These are phyloP conservation scores for Dipodomys spectabilis DNA, from an alignment of 2,113 vertebrate species.

Conservation along the genomic window DNA sequence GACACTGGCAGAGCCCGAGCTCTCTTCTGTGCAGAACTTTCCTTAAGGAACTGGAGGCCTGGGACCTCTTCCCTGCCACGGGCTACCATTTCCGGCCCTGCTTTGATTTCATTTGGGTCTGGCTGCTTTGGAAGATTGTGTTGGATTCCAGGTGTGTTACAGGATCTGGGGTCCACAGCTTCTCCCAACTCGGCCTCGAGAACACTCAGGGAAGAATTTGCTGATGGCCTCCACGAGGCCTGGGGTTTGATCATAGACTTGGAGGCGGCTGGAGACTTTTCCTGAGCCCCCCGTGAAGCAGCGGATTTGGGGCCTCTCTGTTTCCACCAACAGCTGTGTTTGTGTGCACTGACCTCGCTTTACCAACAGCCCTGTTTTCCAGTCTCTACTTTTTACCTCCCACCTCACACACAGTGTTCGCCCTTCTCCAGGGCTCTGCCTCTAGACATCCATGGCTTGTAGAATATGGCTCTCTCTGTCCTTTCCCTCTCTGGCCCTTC, in stretches of 20 bases:
- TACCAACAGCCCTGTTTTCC: no score
- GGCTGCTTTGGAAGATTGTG: neutral
- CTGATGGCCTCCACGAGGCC: no score
- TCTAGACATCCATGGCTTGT: no score
- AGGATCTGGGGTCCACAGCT: neutral
- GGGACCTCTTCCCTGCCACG: neutral
- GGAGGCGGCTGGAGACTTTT: neutral
- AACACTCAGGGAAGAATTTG: neutral
- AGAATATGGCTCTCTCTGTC: no score
- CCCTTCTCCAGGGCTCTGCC: no score
- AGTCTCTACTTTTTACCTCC: no score
- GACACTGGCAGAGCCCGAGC: neutral
- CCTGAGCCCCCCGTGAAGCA: neutral
- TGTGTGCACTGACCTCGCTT: no score
- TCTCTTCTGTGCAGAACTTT: no score
- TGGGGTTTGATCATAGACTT: no score
- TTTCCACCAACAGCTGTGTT: neutral
- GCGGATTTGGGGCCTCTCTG: neutral
- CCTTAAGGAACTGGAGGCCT: fast-evolving
- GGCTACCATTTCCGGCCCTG: neutral
- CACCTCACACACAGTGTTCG: no score
- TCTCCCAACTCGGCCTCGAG: neutral
- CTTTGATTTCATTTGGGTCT: neutral
- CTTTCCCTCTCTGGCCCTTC: no score
- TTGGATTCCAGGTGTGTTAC: neutral